A percentile compares a stretch with the other conserved stretches of the same genome.
Conservation (phyloP, 1,140 invertebrate species). For the Conopomorpha cramerella region DNA sequence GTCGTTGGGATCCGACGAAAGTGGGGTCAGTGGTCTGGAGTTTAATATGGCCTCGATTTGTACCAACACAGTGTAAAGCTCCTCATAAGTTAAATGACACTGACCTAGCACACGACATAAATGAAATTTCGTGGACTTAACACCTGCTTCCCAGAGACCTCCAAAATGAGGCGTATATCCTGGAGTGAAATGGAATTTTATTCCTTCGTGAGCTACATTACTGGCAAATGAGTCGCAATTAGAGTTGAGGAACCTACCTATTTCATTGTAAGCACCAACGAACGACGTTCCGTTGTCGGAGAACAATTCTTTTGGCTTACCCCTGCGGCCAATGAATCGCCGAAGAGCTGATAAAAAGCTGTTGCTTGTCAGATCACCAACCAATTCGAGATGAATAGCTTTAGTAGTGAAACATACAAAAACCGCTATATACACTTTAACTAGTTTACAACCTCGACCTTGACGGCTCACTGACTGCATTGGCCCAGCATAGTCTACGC, state of each 20-base stretch:
- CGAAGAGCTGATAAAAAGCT: slow-evolving; percentile 9
- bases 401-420: slow-evolving; percentile 2
- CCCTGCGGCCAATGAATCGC: slow-evolving; percentile 13
- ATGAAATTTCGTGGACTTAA: slow-evolving; percentile 11
- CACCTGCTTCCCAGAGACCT: no score
- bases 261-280: slow-evolving; percentile 13
- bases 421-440: neutral
- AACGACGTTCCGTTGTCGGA: slow-evolving; percentile 21
- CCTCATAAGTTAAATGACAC: no score
- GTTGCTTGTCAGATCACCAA: slow-evolving; percentile 14
- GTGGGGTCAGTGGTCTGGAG: slow-evolving; percentile 10
- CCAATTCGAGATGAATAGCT: slow-evolving; percentile 23
- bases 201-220: slow-evolving; percentile 5
- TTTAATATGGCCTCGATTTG: slow-evolving; percentile 4
- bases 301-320: slow-evolving; percentile 15
- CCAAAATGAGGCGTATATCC: slow-evolving; percentile 13
- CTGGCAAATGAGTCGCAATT: slow-evolving; percentile 6
- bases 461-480: neutral
- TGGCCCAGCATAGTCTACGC: slow-evolving; percentile 2
- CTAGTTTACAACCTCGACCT: neutral
- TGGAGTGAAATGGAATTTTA: slow-evolving; percentile 12
- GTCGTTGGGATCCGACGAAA: slow-evolving; percentile 18
- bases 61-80: slow-evolving; percentile 2
- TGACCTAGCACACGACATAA: slow-evolving; percentile 9
- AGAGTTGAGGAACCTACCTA: slow-evolving; percentile 7